phyloP scores from a whole-genome alignment of 2,113 vertebrate species.

The Petaurus breviceps region DNA sequence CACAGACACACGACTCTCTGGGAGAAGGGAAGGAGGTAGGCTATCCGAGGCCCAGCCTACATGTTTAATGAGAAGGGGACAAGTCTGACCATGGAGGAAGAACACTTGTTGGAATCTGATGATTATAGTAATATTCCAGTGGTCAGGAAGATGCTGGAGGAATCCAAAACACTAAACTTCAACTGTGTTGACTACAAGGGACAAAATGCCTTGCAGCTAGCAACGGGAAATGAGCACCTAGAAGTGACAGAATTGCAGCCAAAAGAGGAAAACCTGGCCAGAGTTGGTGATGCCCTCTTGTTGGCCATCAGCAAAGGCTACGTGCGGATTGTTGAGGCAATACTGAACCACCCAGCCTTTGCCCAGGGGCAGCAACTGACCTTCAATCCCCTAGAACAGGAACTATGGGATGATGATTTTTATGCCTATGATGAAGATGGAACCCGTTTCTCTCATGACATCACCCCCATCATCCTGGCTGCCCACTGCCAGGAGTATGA shows the following conservation, averaged over 20 bases:
- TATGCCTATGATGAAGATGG: slow-evolving; percentile 97
- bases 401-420: slow-evolving; percentile 95
- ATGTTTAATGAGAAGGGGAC: slow-evolving; percentile 98
- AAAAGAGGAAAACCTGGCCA: slow-evolving; percentile 94
- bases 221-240: slow-evolving; percentile 96
- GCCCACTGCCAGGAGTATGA: slow-evolving; percentile 98
- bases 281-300: slow-evolving; percentile 94
- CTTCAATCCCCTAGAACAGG: slow-evolving; percentile 93
- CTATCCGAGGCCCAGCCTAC: slow-evolving; percentile 95
- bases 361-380: slow-evolving; percentile 91
- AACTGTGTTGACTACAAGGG: slow-evolving; percentile 99
- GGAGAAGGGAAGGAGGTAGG: slow-evolving; percentile 97
- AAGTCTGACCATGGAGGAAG: slow-evolving; percentile 93
- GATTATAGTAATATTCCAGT: slow-evolving; percentile 98
- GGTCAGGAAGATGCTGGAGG: slow-evolving; percentile 97
- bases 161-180: slow-evolving; percentile 96
- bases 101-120: slow-evolving; percentile 94
- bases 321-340: slow-evolving; percentile 96
- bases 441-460: slow-evolving; percentile 96
- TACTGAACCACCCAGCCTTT: slow-evolving; percentile 94
- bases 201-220: slow-evolving; percentile 95
- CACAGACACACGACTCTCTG: slow-evolving; percentile 94
- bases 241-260: slow-evolving; percentile 97
- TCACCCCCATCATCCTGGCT: slow-evolving; percentile 97
- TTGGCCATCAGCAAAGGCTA: slow-evolving; percentile 98